Evolutionary conservation across 2,888 invertebrate genomes (phyloP).

Genomic region (Notodonta dromedarius): DNA sequence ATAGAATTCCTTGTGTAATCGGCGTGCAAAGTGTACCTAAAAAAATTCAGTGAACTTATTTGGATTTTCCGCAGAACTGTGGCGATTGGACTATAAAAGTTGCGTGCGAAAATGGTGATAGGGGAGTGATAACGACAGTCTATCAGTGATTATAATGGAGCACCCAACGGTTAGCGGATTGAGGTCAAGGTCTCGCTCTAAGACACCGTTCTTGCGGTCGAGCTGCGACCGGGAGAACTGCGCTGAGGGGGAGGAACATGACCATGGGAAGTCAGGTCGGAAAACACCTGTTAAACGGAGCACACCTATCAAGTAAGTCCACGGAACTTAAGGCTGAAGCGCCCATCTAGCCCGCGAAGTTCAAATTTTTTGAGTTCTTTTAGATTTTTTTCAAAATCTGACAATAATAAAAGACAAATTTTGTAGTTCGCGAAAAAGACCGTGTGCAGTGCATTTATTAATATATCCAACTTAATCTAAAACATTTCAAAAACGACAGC

Average conservation of each 20-base stretch:
- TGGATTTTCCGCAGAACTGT: conserved; percentile 29
- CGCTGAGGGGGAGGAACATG: conserved; percentile 78
- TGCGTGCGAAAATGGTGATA: conserved; percentile 51
- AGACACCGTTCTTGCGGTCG: conserved; percentile 86
- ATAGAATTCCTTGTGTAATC: conserved; percentile 81
- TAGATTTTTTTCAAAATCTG: too few relatives aligned
- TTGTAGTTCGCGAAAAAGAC: too few relatives aligned
- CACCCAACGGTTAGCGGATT: conserved; percentile 79
- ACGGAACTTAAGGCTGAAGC: too few relatives aligned
- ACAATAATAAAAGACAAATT: too few relatives aligned
- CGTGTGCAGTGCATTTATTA: too few relatives aligned
- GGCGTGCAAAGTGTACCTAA: conserved; percentile 33
- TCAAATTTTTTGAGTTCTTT: too few relatives aligned
- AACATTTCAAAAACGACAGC: too few relatives aligned
- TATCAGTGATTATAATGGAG: conserved; percentile 62
- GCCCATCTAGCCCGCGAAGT: too few relatives aligned
- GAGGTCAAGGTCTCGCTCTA: conserved; percentile 88
- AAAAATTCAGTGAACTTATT: conserved; percentile 52
- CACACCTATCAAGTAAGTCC: conserved; percentile 79
- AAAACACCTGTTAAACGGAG: conserved; percentile 77
- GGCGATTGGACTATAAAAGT: conserved; percentile 38
- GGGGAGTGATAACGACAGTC: conserved; percentile 31
- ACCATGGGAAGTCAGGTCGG: conserved; percentile 77
- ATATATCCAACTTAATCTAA: too few relatives aligned
- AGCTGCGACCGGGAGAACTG: conserved; percentile 85